Evolutionary conservation across 53 echinoderm and acorn worm species (phyloP).

Genomic region (Crossaster papposus): DNA sequence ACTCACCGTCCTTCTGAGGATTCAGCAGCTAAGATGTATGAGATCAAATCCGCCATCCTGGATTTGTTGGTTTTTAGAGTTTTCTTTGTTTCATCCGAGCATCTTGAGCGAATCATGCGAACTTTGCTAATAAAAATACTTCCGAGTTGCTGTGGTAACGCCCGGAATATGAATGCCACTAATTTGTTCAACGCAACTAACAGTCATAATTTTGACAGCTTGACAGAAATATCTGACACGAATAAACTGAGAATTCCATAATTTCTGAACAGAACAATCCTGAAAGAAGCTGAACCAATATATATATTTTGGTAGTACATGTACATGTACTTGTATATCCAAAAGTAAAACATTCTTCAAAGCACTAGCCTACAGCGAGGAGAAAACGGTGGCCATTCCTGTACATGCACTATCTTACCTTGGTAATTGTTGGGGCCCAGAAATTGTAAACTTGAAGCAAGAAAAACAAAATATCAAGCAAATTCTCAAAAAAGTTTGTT

Average conservation of each 20-base stretch:
- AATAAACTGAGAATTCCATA: no score
- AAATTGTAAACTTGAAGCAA: not conserved
- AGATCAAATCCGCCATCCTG: constrained; percentile 31
- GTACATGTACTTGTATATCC: not conserved
- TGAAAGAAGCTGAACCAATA: not conserved
- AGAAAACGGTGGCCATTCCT: not conserved
- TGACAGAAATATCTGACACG: not conserved
- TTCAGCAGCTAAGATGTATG: constrained; percentile 43
- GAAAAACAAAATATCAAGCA: not conserved
- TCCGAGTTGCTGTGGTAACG: not conserved
- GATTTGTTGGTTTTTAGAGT: constrained; percentile 10
- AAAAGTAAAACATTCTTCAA: no score
- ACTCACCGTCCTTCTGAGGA: constrained; percentile 7
- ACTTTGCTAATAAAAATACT: not conserved
- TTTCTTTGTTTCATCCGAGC: constrained; percentile 31
- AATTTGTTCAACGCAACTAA: not conserved
- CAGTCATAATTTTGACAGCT: not conserved
- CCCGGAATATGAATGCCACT: constrained; percentile 3
- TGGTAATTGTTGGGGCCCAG: not conserved
- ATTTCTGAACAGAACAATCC: not conserved
- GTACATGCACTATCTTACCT: not conserved
- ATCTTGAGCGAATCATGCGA: constrained; percentile 44
- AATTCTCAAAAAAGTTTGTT: not conserved
- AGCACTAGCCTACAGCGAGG: no score
- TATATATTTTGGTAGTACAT: not conserved